A percentile compares a stretch with the other conserved stretches of the same genome.
phyloP scores from a whole-genome alignment of 2,113 vertebrate species.

The Aspiorhynchus laticeps region DNA sequence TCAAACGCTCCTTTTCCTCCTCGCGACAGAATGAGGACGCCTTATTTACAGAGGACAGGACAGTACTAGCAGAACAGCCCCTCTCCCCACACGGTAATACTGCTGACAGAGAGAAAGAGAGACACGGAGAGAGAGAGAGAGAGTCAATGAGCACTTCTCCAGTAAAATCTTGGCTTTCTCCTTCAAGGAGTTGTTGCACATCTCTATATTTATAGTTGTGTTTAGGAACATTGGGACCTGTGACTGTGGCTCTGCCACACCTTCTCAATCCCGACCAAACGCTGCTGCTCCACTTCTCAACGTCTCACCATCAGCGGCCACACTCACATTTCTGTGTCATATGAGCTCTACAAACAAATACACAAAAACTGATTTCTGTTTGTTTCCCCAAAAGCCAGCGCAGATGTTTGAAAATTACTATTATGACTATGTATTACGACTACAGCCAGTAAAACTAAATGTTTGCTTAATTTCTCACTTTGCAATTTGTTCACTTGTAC shows the following conservation, averaged over 20 bases:
- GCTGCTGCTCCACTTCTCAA: slow-evolving; percentile 52
- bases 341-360: neutral
- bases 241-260: slow-evolving; percentile 66
- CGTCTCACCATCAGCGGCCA: neutral
- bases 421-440: neutral
- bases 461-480: slow-evolving; percentile 4
- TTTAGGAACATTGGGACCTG: slow-evolving; percentile 68
- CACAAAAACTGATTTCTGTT: too few species aligned
- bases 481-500: neutral
- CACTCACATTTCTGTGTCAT: neutral
- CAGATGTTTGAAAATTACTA: slow-evolving; percentile 19
- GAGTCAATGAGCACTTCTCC: slow-evolving; percentile 49
- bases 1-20: slow-evolving; percentile 83
- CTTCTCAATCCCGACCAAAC: slow-evolving; percentile 55
- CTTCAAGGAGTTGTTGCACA: slow-evolving; percentile 70
- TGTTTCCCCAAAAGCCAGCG: neutral
- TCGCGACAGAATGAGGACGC: slow-evolving; percentile 83
- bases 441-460: slow-evolving; percentile 47
- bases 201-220: slow-evolving; percentile 76
- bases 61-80: slow-evolving; percentile 71
- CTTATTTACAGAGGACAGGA: slow-evolving; percentile 81
- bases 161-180: slow-evolving; percentile 73
- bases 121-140: slow-evolving; percentile 17
- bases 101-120: slow-evolving; percentile 77
- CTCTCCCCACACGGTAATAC: slow-evolving; percentile 68